Base-by-base conservation (phyloP, 2,888 invertebrate species). In the Allolobophora icterica region DNA sequence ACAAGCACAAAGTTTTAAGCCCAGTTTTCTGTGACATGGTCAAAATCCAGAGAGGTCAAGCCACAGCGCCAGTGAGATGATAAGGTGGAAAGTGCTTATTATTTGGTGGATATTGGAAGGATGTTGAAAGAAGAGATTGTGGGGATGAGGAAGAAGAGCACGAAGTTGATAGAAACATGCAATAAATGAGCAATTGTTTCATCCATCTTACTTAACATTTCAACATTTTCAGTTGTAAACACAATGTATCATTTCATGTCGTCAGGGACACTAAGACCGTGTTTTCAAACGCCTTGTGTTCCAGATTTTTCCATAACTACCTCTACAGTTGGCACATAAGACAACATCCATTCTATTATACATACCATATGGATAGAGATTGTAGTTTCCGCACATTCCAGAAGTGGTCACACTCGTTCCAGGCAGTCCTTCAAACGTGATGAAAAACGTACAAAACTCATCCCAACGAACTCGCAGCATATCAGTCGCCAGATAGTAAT, bases 381-480 rank as follows among this genome's bases (percentile, higher is more conserved):
- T 93, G 90, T 93, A 93, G 90, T 94, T 93, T 33, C 94, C 94
- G 91, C 94, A 94, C 30, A 94, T 92, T 91, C 94, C 93, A 84
- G 94, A 95, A 93, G 87, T 45, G 89, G 92, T 45, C 52, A 34
- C 45, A 13, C 89, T 84, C n/a, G 45, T 83, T 13, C 89, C n/a
- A 42, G 89, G 38, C 42, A 84, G 35, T 35, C 89, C 90, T 42
- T 93, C 92, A 8, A 92, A 58, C 19, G 92, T 91, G 15, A 93
- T 21, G 89, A 91, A 91, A 45, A 90, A 83, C 38, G 91, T 90
- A 89, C 91, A 91, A 0, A 84, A 58, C 58, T 91, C 90, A 90
- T 93, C 83, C 34, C 84, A 90, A 38, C 90, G 52, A 13, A 83
- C 24, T 84, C 91, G 58, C 15, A 91, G 40, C 15, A 90, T 34